These are phyloP conservation scores for Ornithoptera alexandrae DNA, from an alignment of 2,888 invertebrate species.

Conservation along the genomic window DNA sequence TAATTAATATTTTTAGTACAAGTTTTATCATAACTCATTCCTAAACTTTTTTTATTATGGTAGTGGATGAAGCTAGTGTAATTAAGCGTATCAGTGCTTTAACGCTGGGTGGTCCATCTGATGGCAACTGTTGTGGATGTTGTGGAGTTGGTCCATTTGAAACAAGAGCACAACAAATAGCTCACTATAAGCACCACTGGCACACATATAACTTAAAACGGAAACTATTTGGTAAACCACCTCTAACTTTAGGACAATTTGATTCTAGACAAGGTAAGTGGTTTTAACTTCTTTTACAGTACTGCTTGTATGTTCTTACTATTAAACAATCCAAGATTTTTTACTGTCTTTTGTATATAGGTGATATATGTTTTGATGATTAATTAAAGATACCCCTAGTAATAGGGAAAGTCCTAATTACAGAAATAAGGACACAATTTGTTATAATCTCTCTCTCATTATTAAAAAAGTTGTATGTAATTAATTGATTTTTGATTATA, in stretches of 20 bases:
- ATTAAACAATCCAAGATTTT: no score
- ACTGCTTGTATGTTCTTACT: no score
- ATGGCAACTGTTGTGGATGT: conserved; percentile 68
- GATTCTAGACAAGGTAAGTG: conserved; percentile 62
- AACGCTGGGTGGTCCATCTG: conserved; percentile 59
- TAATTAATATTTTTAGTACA: no score
- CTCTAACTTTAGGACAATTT: conserved; percentile 65
- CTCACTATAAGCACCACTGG: conserved; percentile 91
- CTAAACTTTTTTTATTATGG: conserved; percentile 10
- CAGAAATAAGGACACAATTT: no score
- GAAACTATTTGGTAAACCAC: conserved; percentile 79
- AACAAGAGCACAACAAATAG: conserved; percentile 81
- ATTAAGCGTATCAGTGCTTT: conserved; percentile 62
- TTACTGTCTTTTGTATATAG: no score
- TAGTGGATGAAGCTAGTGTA: conserved; percentile 75
- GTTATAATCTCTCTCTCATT: no score
- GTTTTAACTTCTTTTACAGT: conserved; percentile 1
- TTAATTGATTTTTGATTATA: no score
- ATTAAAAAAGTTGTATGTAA: no score
- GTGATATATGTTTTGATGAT: no score
- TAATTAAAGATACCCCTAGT: no score
- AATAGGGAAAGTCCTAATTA: no score
- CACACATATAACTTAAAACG: conserved; percentile 90
- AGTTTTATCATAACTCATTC: not conserved
- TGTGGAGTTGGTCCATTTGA: conserved; percentile 79